Percentiles rank a stretch among this genome's conserved stretches.
phyloP scores from a whole-genome alignment of 2,797 vertebrate genomes.

The Pantherophis alleghaniensis region DNA sequence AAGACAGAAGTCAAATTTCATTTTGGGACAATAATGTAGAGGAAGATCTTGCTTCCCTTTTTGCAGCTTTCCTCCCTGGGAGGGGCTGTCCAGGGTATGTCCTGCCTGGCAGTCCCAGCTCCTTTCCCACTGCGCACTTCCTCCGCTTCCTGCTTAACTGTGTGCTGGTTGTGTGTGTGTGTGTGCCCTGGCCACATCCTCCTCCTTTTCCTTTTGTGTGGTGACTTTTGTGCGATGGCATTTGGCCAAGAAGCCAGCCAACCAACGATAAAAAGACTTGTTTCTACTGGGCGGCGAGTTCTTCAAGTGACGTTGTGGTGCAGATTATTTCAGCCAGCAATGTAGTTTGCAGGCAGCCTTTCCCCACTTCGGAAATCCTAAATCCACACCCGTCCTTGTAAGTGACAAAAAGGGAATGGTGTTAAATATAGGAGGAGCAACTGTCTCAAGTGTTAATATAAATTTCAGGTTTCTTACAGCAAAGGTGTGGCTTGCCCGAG shows the following conservation, averaged over 20 bases:
- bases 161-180: not conserved
- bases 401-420: not conserved
- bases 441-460: not conserved
- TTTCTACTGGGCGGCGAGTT: constrained; percentile 10
- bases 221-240: constrained; percentile 36
- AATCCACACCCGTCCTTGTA: not conserved
- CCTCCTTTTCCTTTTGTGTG: rapidly evolving
- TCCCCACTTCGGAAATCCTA: not conserved
- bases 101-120: not conserved
- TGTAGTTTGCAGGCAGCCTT: not conserved
- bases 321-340: not conserved
- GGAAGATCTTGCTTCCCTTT: not conserved
- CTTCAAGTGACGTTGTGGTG: constrained; percentile 10
- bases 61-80: not conserved
- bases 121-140: not conserved
- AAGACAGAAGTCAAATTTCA: not conserved
- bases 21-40: not conserved
- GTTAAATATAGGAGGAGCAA: not conserved
- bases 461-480: not conserved
- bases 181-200: rapidly evolving
- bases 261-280: constrained; percentile 46
- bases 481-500: not conserved
- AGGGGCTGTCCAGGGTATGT: not conserved
- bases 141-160: not conserved
- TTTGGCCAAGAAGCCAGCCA: constrained; percentile 6